Conservation (phyloP, 2,888 invertebrate genomes). For the Drymonia ruficornis region DNA sequence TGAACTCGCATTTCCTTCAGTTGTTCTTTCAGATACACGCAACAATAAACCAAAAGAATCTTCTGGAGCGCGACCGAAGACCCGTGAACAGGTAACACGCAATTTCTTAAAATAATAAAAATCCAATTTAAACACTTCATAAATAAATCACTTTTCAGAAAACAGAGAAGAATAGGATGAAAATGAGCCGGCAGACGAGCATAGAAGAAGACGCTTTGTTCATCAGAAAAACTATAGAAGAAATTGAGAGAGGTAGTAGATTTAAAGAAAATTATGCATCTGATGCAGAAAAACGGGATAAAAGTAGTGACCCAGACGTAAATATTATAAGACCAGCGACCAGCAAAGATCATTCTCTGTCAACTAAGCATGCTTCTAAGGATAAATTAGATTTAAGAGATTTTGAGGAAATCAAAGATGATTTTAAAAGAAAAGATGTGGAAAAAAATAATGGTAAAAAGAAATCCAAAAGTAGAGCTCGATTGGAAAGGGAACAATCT, state of each 20-base stretch:
- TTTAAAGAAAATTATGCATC: constrained; percentile 49
- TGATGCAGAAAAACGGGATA: constrained; percentile 35
- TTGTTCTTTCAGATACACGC: constrained; percentile 62
- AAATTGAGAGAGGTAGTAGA: constrained; percentile 73
- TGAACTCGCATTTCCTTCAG: constrained; percentile 31
- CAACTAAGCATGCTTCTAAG: constrained; percentile 45
- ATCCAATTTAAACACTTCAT: constrained; percentile 21
- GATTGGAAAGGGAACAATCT: constrained; percentile 78
- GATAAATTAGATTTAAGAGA: constrained; percentile 40
- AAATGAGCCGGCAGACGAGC: constrained; percentile 69
- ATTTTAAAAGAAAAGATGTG: constrained; percentile 61
- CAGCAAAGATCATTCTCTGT: constrained; percentile 50
- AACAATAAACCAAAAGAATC: constrained; percentile 53
- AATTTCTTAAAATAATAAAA: constrained; percentile 17
- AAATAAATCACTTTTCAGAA: constrained; percentile 45
- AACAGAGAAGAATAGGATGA: constrained; percentile 55
- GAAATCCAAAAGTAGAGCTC: constrained; percentile 75
- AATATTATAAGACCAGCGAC: constrained; percentile 50
- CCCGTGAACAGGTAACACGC: constrained; percentile 67
- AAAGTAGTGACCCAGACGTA: constrained; percentile 33
- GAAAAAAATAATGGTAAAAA: constrained; percentile 76
- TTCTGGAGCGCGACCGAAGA: constrained; percentile 54
- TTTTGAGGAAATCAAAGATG: constrained; percentile 63
- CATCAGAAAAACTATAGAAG: constrained; percentile 78
- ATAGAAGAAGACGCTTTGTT: constrained; percentile 79